A percentile compares a stretch with the other conserved stretches of the same genome.
Evolutionary conservation across 1,140 invertebrate genomes (phyloP).

Genomic region (Diorhabda sublineata): DNA sequence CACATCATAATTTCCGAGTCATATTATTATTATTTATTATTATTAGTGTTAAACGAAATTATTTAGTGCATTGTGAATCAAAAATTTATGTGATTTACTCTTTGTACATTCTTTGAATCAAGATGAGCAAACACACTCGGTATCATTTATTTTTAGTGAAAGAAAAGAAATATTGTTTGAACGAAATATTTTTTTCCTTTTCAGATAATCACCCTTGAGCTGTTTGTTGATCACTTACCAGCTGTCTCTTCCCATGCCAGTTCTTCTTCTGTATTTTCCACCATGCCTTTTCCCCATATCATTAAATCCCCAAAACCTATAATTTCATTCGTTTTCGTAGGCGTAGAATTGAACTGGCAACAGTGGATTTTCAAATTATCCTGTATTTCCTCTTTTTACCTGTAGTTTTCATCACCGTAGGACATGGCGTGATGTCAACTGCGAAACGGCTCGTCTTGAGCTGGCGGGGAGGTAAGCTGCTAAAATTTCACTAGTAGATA

Average conservation of each 20-base stretch:
- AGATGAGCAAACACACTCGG: no score
- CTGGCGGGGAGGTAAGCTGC: conserved; percentile 48
- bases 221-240: background rate
- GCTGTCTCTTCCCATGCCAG: background rate
- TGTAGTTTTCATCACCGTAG: conserved; percentile 1
- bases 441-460: conserved; percentile 66
- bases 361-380: background rate
- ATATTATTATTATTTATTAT: no score
- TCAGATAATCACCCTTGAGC: no score
- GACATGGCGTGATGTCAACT: conserved; percentile 52
- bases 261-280: background rate
- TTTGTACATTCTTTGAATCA: no score
- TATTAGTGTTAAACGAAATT: no score
- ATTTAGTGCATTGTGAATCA: no score
- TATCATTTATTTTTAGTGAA: no score
- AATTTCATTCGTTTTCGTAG: background rate
- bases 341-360: background rate
- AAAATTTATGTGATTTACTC: no score
- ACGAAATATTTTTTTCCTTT: no score
- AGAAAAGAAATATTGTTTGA: no score
- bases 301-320: background rate
- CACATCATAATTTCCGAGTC: no score
- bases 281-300: background rate
- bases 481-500: no score
- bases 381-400: background rate